Evolutionary conservation across 1,140 invertebrate species (phyloP), one percentile per base, ranked within the genome.

Genomic region (Cotesia typhae): DNA sequence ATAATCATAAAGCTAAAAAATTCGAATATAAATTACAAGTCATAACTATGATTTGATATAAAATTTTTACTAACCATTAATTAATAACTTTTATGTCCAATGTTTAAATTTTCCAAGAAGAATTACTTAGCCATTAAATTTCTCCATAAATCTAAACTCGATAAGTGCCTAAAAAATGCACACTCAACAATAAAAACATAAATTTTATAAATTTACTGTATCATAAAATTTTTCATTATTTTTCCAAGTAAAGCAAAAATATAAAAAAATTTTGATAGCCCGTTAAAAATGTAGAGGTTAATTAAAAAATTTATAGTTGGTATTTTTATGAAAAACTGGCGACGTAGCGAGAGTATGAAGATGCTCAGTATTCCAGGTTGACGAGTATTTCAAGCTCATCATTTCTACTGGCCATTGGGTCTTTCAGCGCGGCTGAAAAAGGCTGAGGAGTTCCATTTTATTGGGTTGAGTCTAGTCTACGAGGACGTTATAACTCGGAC

Each of bases 361-460:
- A 38, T 14, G 61, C 10, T 38, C 61, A 64, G 10, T 37, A 12
- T 64, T 17, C 61, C 10, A 47, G 6, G 61, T 63, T 63, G 9
- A 64, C 12, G 61, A 64, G 10, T 3, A 14, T 41, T 38, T 17
- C 36, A n/a, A 14, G 35, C 61, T 64, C 38, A 38, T 64, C 61
- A 37, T 17, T 55, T 64, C 35, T 41, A n/a, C 35, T 38, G 41
- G 38, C 17, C 41, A 66, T 66, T 66, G 20, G 17, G 64, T 61
- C 37, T 61, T 70, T 52, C 55, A 35, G 52, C 37, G 5, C 57
- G 67, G 52, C 55, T 35, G 41, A 38, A 71, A 71, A 71, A 64
- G 14, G 17, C 47, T 5, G 3, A n/a, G 6, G 41, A 3, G 17
- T 28, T 52, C 17, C 35, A 64, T 71, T 64, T 41, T 20, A 51